phyloP scores from a whole-genome alignment of 2,888 invertebrate species.

The Pseudococcus viburni region DNA sequence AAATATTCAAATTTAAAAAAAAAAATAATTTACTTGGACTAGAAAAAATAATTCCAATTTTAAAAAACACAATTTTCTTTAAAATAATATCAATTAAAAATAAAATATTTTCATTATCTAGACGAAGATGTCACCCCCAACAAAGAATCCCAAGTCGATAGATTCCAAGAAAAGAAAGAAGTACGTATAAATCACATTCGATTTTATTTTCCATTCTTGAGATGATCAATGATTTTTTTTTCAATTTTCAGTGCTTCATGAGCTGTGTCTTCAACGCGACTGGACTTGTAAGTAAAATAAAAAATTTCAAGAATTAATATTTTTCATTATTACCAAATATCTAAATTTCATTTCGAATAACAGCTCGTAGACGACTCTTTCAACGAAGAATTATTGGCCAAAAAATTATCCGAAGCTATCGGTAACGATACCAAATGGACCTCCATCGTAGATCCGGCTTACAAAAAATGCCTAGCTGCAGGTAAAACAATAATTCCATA shows the following conservation, averaged over 20 bases:
- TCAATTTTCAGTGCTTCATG: slow-evolving; percentile 68
- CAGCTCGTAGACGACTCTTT: slow-evolving; percentile 60
- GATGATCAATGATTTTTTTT: neutral
- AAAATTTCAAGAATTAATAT: no score
- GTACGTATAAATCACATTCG: neutral
- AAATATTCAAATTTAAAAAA: no score
- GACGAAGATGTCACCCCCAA: neutral
- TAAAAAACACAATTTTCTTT: no score
- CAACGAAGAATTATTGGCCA: slow-evolving; percentile 62
- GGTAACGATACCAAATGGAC: slow-evolving; percentile 67
- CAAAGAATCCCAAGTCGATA: slow-evolving; percentile 7
- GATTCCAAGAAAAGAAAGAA: slow-evolving; percentile 58
- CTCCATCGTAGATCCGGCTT: slow-evolving; percentile 52
- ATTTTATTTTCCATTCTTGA: slow-evolving; percentile 27
- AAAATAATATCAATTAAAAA: no score
- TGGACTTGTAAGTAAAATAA: slow-evolving; percentile 68
- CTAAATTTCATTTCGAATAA: neutral
- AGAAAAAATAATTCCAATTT: no score
- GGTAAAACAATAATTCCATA: slow-evolving; percentile 38
- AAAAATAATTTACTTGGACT: no score
- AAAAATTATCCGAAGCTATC: slow-evolving; percentile 66
- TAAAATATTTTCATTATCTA: neutral
- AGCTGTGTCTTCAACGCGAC: slow-evolving; percentile 68
- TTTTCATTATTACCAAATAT: no score
- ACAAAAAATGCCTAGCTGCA: slow-evolving; percentile 67